Base-by-base conservation (phyloP, 2,888 invertebrate genomes). In the Brachyptera putata region DNA sequence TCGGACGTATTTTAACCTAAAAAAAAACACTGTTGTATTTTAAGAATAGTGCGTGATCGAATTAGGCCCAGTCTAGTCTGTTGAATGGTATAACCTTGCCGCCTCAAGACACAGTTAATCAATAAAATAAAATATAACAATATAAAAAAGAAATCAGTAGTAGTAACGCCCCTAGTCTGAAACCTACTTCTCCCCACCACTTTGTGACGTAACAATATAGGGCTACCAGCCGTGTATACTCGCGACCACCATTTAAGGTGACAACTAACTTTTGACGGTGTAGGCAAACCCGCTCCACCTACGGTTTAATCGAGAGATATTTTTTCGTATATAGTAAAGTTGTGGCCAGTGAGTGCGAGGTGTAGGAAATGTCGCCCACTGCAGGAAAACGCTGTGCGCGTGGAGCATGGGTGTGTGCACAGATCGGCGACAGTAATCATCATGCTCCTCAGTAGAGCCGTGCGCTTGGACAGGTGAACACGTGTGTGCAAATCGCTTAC, bases 231-330 rank as follows among this genome's bases (percentile, higher is more conserved):
- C n/a, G n/a, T n/a, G n/a, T n/a, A n/a, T n/a, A n/a, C 25, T 37
- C 24, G 58, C 57, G 63, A 58, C 61, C 61, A 58, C 63, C 63
- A 39, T 63, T 60, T 60, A 63, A 63, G 63, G 63, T 63, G 63
- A 63, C 63, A 63, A 53, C 50, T 25, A 53, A 34, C 49, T 53
- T 56, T 56, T 61, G 61, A 58, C 55, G 58, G 61, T 61, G 53
- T 43, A 43, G 43, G 43, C 43, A 43, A 43, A 43, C 43, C 21
- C 11, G 43, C 16, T 43, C 43, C 43, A 43, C 43, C 43, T 21
- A 43, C 43, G 21, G 43, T 30, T 30, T 7, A 30, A 30, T 30
- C 5, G 7, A 5, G 30, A 5, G 30, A 7, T 11, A 11, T 30
- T 30, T 30, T 30, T 30, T 30, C 11, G 11, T 30, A 30, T 11